Evolutionary conservation across 2,113 vertebrate genomes (phyloP).

Genomic region (Limanda limanda): DNA sequence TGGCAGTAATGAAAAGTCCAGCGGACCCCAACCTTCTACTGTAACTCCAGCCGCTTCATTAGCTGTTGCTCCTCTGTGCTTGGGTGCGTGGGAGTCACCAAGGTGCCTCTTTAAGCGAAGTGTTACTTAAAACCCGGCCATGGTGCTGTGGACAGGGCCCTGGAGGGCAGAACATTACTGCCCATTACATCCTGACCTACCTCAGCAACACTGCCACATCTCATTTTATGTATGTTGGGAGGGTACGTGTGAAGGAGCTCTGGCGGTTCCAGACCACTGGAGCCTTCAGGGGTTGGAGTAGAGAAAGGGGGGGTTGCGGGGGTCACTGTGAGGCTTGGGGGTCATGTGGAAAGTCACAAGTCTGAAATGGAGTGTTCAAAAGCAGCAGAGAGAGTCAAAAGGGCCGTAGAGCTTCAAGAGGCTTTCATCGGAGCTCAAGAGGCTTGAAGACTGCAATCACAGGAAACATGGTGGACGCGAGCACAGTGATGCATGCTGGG

Average conservation of each 20-base stretch:
- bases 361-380: conserved; percentile 80
- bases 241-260: conserved; percentile 61
- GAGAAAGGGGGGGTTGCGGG: neutral
- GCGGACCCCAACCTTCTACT: conserved; percentile 62
- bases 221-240: conserved; percentile 69
- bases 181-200: conserved; percentile 77
- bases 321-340: conserved; percentile 66
- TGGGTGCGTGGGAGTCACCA: conserved; percentile 58
- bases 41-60: conserved; percentile 78
- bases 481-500: conserved; percentile 19
- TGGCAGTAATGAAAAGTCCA: conserved; percentile 76
- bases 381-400: conserved; percentile 75
- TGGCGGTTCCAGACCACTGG: conserved; percentile 73
- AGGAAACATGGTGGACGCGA: conserved; percentile 18
- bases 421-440: conserved; percentile 53
- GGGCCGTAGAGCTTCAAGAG: conserved; percentile 61
- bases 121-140: conserved; percentile 75
- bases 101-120: conserved; percentile 74
- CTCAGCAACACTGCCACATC: conserved; percentile 84
- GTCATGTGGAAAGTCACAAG: conserved; percentile 77
- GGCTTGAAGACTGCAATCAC: conserved; percentile 48
- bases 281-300: conserved; percentile 44
- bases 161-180: conserved; percentile 73
- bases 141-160: conserved; percentile 64
- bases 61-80: conserved; percentile 55